phyloP scores from a whole-genome alignment of 2,797 vertebrate species.

The Clamator glandarius region DNA sequence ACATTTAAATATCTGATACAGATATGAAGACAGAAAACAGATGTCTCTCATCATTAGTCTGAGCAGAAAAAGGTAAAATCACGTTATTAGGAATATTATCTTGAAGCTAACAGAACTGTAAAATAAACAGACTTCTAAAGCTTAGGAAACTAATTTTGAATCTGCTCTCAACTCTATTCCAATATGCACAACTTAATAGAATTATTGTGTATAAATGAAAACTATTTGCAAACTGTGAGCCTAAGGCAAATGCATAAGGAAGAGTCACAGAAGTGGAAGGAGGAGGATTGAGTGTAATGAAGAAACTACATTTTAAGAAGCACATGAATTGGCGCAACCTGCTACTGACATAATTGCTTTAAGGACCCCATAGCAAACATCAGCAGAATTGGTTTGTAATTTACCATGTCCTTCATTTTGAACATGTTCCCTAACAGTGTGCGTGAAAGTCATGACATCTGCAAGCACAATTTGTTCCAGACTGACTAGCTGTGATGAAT shows the following conservation, averaged over 20 bases:
- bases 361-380: constrained; percentile 60
- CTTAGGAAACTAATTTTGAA: constrained; percentile 23
- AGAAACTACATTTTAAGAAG: constrained; percentile 57
- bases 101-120: not conserved
- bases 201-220: constrained; percentile 23
- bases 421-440: constrained; percentile 60
- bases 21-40: not conserved
- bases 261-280: not conserved
- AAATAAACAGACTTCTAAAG: constrained; percentile 47
- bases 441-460: constrained; percentile 35
- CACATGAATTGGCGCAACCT: constrained; percentile 41
- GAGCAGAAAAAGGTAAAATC: not conserved
- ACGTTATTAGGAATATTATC: constrained; percentile 26
- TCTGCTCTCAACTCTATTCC: constrained; percentile 25
- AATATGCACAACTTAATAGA: not conserved
- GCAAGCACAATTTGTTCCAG: constrained; percentile 58
- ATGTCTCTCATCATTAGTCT: not conserved
- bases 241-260: constrained; percentile 12
- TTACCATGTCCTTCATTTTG: constrained; percentile 63
- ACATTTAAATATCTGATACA: not conserved
- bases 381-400: constrained; percentile 67
- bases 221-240: constrained; percentile 13
- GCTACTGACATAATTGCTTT: constrained; percentile 51
- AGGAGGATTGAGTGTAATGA: not conserved
- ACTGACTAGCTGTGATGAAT: constrained; percentile 54